These are phyloP conservation scores for Lepus townsendii DNA, from an alignment of 2,797 vertebrate species.

Conservation along the genomic window DNA sequence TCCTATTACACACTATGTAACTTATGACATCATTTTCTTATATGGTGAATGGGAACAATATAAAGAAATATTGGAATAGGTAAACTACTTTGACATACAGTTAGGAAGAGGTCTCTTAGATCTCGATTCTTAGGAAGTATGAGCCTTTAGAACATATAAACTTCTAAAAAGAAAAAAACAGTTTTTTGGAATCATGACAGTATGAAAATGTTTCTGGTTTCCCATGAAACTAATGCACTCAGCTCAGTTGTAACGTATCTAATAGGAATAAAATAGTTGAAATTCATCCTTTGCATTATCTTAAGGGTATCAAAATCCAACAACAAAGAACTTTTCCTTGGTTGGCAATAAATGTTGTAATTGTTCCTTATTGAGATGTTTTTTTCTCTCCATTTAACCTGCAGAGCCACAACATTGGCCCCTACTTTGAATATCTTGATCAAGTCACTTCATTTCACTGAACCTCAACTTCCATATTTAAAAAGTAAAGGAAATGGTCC, in stretches of 20 bases:
- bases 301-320: not conserved
- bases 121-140: not conserved
- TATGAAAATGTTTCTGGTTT: not conserved
- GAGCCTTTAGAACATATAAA: not conserved
- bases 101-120: not conserved
- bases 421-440: not conserved
- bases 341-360: not conserved
- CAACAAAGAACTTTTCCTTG: not conserved
- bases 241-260: not conserved
- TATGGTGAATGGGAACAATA: not conserved
- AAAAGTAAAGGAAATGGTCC: not conserved
- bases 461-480: not conserved
- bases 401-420: no score
- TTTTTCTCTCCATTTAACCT: no score
- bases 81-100: conserved; percentile 26
- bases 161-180: not conserved
- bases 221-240: not conserved
- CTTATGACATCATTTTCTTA: not conserved
- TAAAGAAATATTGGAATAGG: not conserved
- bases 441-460: not conserved
- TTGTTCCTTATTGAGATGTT: not conserved
- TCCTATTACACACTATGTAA: not conserved
- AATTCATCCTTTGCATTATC: not conserved
- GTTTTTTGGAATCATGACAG: not conserved
- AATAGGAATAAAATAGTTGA: conserved; percentile 35